Base-by-base conservation (phyloP, 2,113 vertebrate genomes). In the Osmerus eperlanus region DNA sequence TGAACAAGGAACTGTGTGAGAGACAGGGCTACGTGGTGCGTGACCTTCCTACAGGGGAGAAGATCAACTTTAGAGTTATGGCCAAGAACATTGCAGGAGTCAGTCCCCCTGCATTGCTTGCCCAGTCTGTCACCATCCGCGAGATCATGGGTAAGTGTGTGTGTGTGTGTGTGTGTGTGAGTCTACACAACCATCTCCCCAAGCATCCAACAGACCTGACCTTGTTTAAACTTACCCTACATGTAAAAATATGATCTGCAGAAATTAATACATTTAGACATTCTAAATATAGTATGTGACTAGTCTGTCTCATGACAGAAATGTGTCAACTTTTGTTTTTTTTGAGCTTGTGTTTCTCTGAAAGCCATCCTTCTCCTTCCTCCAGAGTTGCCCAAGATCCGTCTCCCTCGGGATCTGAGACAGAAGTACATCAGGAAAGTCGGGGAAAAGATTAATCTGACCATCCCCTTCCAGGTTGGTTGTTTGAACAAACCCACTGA, bases 301-400 rank as follows among this genome's bases (percentile, higher is more conserved):
- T 47, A 47, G 41, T 47, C 41, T 47, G 41, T 47, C 41, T 11
- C 7, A 11, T 47, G 41, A 47, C 9, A 47, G 41, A 47, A 47
- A 47, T 47, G 41, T 11, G 7, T 47, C 41, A 47, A 47, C 41
- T 47, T 47, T 47, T 12, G 14, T 16, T 3, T 8, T 60, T 16
- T 15, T 3, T n/a, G 4, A 41, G 12, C 5, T 29, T 60, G 21
- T 5, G 3, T 65, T 9, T 9, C 21, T 52, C 9, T 15, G 18
- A 14, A 60, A 58, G 25, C 21, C 12, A 18, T 29, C 60, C 36
- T 3, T 32, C 16, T 73, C 25, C 29, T 56, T 70, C 14, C 25
- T 62, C 65, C 74, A 97, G 96, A 97, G 71, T 90, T 93, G 70
- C 96, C 96, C 28, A 96, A 95, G 87, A 96, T 97, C 81, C 95